Conservation (phyloP, 2,113 vertebrate genomes). For the Diphyllodes magnificus region DNA sequence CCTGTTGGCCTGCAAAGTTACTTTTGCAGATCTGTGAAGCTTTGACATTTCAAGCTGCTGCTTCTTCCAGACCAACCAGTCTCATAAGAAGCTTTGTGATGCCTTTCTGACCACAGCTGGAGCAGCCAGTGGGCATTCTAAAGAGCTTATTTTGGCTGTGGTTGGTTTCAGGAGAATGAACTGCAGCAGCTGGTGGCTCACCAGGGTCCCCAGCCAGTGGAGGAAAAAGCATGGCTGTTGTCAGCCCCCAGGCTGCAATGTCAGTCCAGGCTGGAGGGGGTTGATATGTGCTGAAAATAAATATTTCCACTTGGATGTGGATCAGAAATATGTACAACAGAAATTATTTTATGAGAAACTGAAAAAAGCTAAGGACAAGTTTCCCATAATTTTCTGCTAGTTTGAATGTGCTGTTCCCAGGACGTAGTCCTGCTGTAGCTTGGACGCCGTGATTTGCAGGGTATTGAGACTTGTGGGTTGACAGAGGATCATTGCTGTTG, state of each 20-base stretch:
- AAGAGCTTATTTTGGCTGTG: not conserved
- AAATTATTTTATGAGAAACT: not conserved
- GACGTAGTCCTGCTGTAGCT: not conserved
- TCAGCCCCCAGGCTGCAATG: not conserved
- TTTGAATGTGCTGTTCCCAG: not conserved
- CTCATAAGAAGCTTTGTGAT: not conserved
- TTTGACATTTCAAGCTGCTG: not conserved
- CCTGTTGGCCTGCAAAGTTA: not conserved
- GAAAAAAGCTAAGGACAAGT: not conserved
- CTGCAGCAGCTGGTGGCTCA: not conserved
- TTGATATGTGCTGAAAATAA: not conserved
- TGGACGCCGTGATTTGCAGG: not conserved
- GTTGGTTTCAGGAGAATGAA: not conserved
- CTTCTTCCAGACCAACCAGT: not conserved
- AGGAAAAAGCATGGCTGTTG: not conserved
- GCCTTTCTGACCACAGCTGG: not conserved
- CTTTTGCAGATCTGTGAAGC: not conserved
- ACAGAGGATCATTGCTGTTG: not conserved
- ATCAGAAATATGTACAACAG: not conserved
- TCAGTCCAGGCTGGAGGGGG: not conserved
- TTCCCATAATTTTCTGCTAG: not conserved
- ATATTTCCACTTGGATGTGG: not conserved
- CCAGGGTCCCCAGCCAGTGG: not conserved
- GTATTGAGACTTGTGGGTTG: not conserved
- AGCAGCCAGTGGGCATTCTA: not conserved